These are phyloP conservation scores for Meghimatium bilineatum DNA, from an alignment of 2,888 invertebrate species.

Conservation along the genomic window DNA sequence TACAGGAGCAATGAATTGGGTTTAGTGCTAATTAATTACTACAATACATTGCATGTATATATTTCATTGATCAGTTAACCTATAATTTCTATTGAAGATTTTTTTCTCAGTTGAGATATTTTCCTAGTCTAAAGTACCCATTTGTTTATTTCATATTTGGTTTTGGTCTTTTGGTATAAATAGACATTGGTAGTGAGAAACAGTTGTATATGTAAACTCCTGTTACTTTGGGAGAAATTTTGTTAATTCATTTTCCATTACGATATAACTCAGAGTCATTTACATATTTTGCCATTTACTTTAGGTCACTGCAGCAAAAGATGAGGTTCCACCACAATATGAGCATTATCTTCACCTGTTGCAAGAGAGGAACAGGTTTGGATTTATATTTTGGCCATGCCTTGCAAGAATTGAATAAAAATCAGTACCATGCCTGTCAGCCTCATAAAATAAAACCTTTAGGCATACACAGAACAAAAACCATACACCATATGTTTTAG, in stretches of 20 bases:
- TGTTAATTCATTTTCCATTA: background rate
- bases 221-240: background rate
- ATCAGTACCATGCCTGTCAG: too few species aligned
- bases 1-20: too few species aligned
- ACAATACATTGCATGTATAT: too few species aligned
- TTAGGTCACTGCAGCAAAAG: constrained; percentile 66
- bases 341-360: constrained; percentile 70
- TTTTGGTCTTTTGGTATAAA: background rate
- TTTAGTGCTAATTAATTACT: too few species aligned
- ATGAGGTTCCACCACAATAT: constrained; percentile 71
- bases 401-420: background rate
- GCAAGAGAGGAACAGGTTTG: constrained; percentile 72
- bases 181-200: background rate
- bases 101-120: too few species aligned
- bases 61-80: too few species aligned
- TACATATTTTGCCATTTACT: background rate
- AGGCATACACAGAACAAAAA: too few species aligned
- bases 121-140: too few species aligned
- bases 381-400: background rate
- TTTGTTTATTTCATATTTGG: background rate
- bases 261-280: background rate
- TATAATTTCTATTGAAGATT: too few species aligned
- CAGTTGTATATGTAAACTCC: background rate
- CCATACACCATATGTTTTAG: too few species aligned
- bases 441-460: too few species aligned